phyloP scores from a whole-genome alignment of 2,113 vertebrate genomes.

The Microtus ochrogaster region DNA sequence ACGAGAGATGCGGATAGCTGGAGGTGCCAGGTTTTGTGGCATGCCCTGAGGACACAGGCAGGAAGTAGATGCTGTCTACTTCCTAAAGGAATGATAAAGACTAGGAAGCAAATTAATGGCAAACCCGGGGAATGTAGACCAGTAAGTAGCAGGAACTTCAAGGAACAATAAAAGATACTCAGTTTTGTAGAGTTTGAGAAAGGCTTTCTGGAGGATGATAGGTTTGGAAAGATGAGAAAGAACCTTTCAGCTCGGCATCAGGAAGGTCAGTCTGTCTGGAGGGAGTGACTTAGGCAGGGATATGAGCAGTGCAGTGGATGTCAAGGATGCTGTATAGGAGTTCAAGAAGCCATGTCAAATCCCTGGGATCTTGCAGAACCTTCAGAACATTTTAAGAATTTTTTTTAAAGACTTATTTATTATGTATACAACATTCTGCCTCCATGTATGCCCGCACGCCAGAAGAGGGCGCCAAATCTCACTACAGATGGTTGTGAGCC shows the following conservation, averaged over 20 bases:
- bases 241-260: neutral
- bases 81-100: neutral
- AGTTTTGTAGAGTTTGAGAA: neutral
- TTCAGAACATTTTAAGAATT: no score
- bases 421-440: no score
- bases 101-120: neutral
- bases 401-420: no score
- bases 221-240: conserved; percentile 14
- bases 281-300: neutral
- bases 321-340: neutral
- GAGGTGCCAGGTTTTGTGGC: neutral
- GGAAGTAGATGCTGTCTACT: neutral
- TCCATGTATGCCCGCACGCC: no score
- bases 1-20: neutral
- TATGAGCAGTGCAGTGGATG: neutral
- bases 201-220: conserved; percentile 7
- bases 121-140: neutral
- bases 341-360: neutral
- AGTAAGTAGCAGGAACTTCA: neutral
- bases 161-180: neutral
- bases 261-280: neutral
- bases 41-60: neutral
- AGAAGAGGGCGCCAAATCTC: no score
- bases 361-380: neutral
- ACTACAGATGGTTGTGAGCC: no score